Evolutionary conservation across 2,113 vertebrate genomes (phyloP).

Genomic region (Prietella phreatophila): DNA sequence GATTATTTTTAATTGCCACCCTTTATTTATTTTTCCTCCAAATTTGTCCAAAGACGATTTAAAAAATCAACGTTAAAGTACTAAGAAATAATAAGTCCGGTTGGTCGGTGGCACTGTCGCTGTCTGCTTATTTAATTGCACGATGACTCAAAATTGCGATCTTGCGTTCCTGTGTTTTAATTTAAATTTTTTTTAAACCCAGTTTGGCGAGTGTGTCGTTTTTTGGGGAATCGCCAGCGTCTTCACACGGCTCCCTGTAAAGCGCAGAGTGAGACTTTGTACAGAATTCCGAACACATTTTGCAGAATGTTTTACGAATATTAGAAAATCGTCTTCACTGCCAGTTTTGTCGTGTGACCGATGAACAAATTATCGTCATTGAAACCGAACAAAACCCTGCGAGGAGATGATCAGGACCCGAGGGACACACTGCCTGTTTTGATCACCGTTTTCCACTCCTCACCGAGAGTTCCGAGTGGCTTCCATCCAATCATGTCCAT

Average conservation of each 20-base stretch:
- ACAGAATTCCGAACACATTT: neutral
- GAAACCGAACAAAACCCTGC: neutral
- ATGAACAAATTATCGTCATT: neutral
- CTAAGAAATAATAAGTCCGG: neutral
- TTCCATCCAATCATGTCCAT: constrained; percentile 61
- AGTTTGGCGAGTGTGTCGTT: neutral
- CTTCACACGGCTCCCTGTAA: neutral
- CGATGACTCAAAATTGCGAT: neutral
- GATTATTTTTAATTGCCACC: no score
- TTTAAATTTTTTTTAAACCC: no score
- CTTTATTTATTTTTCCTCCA: neutral
- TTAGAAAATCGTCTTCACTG: neutral
- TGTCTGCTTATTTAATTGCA: neutral
- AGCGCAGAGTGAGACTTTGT: neutral
- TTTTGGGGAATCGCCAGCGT: neutral
- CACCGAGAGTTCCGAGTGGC: neutral
- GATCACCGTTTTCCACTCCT: neutral
- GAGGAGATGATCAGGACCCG: neutral
- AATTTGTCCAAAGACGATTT: neutral
- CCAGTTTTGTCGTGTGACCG: neutral
- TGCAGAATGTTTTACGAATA: neutral
- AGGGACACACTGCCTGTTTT: neutral
- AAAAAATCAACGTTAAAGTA: neutral
- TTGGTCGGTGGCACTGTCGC: no score
- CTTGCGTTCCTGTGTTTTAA: neutral